These are phyloP conservation scores for Silurus aristotelis DNA, from an alignment of 2,797 vertebrate species.

Conservation along the genomic window DNA sequence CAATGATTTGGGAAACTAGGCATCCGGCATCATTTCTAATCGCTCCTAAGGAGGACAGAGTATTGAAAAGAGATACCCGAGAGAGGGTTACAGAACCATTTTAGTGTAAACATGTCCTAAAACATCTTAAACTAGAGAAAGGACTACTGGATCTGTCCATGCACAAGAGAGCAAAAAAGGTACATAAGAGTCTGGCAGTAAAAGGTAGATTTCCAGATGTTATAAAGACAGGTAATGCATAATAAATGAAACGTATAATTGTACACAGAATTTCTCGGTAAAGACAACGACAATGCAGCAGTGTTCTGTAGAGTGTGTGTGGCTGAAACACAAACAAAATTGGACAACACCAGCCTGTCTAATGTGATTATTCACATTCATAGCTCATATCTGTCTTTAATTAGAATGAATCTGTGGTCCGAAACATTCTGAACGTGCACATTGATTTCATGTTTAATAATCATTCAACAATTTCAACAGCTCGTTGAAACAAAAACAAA, in stretches of 20 bases:
- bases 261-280: neutral
- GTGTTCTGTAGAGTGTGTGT: neutral
- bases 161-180: neutral
- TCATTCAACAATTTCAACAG: neutral
- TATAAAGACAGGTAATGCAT: neutral
- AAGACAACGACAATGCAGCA: no score
- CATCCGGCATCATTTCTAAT: neutral
- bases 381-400: neutral
- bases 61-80: neutral
- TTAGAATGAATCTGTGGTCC: neutral
- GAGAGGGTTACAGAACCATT: neutral
- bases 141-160: neutral
- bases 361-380: no score
- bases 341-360: neutral
- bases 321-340: neutral
- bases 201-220: neutral
- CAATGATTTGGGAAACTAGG: neutral
- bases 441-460: neutral
- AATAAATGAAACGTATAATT: neutral
- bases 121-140: neutral
- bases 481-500: neutral
- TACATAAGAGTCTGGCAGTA: no score
- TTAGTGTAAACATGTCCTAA: neutral
- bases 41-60: neutral
- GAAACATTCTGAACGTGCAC: neutral